Evolutionary conservation across 1,140 invertebrate genomes (phyloP).

Genomic region (Whitmania pigra): DNA sequence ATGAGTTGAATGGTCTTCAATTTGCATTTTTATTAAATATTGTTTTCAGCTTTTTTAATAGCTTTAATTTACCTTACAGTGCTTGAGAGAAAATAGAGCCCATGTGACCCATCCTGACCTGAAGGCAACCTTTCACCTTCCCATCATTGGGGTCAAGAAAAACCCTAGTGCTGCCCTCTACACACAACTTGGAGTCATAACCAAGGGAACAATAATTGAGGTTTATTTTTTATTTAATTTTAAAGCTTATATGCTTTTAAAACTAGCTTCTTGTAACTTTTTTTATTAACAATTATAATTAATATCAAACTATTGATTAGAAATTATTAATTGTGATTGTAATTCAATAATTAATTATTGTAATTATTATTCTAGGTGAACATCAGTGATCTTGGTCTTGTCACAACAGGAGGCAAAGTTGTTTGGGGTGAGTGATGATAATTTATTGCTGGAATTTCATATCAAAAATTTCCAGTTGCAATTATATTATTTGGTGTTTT

Average conservation of each 20-base stretch:
- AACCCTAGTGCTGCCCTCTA: slow-evolving; percentile 96
- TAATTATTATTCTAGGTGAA: slow-evolving; percentile 54
- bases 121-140: slow-evolving; percentile 94
- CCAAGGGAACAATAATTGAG: slow-evolving; percentile 56
- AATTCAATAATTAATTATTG: neutral
- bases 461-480: too few relatives aligned
- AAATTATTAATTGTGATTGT: too few relatives aligned
- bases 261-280: neutral
- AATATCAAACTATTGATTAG: too few relatives aligned
- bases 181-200: slow-evolving; percentile 92
- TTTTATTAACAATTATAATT: too few relatives aligned
- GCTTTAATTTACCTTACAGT: slow-evolving; percentile 29
- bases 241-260: neutral
- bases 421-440: slow-evolving; percentile 66
- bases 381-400: slow-evolving; percentile 93
- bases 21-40: too few relatives aligned
- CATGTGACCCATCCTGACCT: slow-evolving; percentile 98
- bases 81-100: slow-evolving; percentile 55
- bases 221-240: slow-evolving; percentile 30
- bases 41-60: too few relatives aligned
- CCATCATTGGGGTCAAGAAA: slow-evolving; percentile 98
- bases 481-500: neutral
- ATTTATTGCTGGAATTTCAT: neutral
- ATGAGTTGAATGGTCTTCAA: too few relatives aligned
- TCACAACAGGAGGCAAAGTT: slow-evolving; percentile 96